Conservation (phyloP, 2,113 vertebrate genomes). For the Equus quagga region DNA sequence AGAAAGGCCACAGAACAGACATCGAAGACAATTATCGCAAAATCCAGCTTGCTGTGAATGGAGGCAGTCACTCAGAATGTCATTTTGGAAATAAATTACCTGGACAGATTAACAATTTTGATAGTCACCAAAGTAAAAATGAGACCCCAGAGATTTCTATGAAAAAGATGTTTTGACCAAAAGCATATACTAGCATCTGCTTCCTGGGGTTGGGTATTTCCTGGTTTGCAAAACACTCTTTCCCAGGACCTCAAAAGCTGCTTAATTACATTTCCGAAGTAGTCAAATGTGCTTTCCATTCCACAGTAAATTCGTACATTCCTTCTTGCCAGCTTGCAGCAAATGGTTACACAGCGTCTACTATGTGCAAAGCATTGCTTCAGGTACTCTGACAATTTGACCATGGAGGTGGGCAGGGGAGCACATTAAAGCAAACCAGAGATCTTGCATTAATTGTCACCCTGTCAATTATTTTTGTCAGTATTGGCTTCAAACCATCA, state of each 20-base stretch:
- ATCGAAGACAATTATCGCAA: conserved; percentile 60
- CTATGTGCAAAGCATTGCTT: not conserved
- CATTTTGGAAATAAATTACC: conserved; percentile 51
- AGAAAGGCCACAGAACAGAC: conserved; percentile 56
- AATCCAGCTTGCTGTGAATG: conserved; percentile 50
- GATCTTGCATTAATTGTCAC: not conserved
- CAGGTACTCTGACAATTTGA: not conserved
- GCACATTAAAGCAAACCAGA: not conserved
- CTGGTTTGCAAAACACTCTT: conserved; percentile 55
- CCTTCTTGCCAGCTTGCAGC: conserved; percentile 6
- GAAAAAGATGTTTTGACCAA: conserved; percentile 50
- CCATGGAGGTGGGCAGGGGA: not conserved
- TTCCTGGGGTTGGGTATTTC: conserved; percentile 61
- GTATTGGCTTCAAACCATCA: not conserved
- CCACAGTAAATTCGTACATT: not conserved
- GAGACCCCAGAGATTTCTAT: conserved; percentile 47
- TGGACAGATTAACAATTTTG: conserved; percentile 37
- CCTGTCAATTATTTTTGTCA: not conserved
- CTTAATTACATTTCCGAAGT: conserved; percentile 33
- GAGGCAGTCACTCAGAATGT: conserved; percentile 59
- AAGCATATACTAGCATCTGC: conserved; percentile 2
- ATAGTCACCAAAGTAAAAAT: conserved; percentile 32
- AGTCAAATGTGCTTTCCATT: conserved; percentile 63
- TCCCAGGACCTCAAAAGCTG: conserved; percentile 20
- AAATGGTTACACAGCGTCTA: not conserved